Evolutionary conservation across 2,113 vertebrate species (phyloP), one percentile per base, ranked within the genome.

Genomic region (Zapus hudsonius): DNA sequence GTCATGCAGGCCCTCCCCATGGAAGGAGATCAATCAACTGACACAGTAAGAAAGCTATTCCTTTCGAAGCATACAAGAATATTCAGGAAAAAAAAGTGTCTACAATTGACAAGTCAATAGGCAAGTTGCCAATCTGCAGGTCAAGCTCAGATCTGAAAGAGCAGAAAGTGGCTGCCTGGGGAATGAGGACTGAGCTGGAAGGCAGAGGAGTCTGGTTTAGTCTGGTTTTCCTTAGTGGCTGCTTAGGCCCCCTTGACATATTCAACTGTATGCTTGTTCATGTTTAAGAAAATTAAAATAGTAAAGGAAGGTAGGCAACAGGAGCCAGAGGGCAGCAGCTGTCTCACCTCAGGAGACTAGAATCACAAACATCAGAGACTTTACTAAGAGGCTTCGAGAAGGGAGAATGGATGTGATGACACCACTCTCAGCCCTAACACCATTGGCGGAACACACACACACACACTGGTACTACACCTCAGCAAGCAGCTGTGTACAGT

Each of bases 301-400:
- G 9, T 25, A 52, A 61, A 70, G 66, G 36, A 29, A 72, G 44
- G 16, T 12, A 11, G 40, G 9, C 27, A 40, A 25, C 7, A 27
- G 47, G 67, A 73, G 42, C 20, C 9, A 38, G 36, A 38, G 33
- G 47, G 36, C 5, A 7, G 19, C 27, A 63, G 66, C 47, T 23
- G 13, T 15, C 70, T 22, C 11, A 36, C 15, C 31, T n/a, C 6
- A 40, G 63, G 29, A 29, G 42, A 29, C 1, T 4, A 0, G 1
- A 73, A 73, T 36, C 79, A 23, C 7, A 23, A 1, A 31, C n/a
- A 8, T 2, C 20, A 23, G 3, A 2, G 10, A 29, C n/a, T 12
- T 1, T 73, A n/a, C n/a, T n/a, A 63, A 22, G 38, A 61, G 3
- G 12, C 40, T 16, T 89, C 2, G 4, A 59, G 23, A 61, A 40